These are phyloP conservation scores for Torymus auratus DNA, from an alignment of 2,888 invertebrate genomes.

Conservation along the genomic window DNA sequence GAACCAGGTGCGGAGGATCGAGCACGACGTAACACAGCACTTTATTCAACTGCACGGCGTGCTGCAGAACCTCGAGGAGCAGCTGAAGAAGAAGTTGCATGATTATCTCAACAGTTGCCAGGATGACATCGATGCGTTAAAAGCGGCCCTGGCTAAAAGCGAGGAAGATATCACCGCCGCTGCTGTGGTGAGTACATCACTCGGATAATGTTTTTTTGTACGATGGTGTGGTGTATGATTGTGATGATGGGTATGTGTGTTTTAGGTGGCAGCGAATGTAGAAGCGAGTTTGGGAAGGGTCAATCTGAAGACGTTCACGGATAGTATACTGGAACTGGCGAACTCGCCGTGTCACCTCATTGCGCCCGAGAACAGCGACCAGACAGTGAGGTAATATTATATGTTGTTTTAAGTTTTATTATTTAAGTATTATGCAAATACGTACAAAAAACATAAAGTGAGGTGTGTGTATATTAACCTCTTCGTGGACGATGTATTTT, in stretches of 20 bases:
- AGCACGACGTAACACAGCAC: constrained; percentile 77
- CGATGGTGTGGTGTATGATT: not conserved
- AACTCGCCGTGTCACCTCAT: constrained; percentile 67
- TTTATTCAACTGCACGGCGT: constrained; percentile 78
- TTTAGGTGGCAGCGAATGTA: constrained; percentile 61
- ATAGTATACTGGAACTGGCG: constrained; percentile 61
- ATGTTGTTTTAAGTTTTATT: constrained; percentile 15
- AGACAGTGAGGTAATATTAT: constrained; percentile 60
- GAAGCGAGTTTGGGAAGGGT: constrained; percentile 59
- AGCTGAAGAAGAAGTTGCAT: constrained; percentile 74
- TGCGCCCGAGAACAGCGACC: constrained; percentile 36
- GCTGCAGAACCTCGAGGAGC: constrained; percentile 79
- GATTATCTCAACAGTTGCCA: constrained; percentile 51
- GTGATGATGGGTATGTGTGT: not conserved
- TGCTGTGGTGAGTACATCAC: constrained; percentile 60
- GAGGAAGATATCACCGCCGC: constrained; percentile 62
- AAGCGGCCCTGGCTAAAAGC: constrained; percentile 55
- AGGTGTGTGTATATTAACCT: too few species aligned
- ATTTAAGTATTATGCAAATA: not conserved
- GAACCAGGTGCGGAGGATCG: constrained; percentile 63
- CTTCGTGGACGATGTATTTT: too few species aligned
- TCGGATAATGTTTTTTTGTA: not conserved
- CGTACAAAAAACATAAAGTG: not conserved
- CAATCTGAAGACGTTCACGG: constrained; percentile 65
- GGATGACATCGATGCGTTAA: constrained; percentile 62